Evolutionary conservation across 2,797 vertebrate species (phyloP).

Genomic region (Todus mexicanus): DNA sequence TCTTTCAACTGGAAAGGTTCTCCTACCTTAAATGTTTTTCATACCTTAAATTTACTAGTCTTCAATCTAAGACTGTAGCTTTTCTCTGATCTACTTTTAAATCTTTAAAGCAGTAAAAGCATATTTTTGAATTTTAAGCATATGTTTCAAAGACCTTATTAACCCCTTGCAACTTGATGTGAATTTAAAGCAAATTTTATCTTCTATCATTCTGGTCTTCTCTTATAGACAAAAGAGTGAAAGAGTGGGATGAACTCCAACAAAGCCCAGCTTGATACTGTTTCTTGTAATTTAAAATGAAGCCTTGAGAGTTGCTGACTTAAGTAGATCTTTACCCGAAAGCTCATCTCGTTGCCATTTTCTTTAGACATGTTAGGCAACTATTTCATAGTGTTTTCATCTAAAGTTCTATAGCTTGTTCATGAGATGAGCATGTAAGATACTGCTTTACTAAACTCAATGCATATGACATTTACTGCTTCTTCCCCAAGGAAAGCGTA

Average conservation of each 20-base stretch:
- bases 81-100: background rate
- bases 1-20: background rate
- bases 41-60: background rate
- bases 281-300: background rate
- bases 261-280: background rate
- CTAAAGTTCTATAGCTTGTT: background rate
- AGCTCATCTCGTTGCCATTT: background rate
- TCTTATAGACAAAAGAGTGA: accelerated
- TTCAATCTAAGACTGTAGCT: background rate
- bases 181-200: background rate
- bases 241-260: background rate
- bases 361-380: background rate
- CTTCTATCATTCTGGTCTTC: background rate
- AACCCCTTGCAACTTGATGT: background rate
- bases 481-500: background rate
- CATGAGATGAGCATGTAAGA: background rate
- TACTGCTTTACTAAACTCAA: background rate
- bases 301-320: background rate
- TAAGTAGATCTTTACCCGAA: background rate
- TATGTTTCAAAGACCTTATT: background rate
- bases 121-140: background rate
- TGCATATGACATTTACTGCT: background rate
- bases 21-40: background rate
- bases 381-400: background rate
- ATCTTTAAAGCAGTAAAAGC: background rate